Percentiles rank a stretch among this genome's conserved stretches.
Evolutionary conservation across 2,797 vertebrate species (phyloP).

Genomic region (Sphenodon punctatus): DNA sequence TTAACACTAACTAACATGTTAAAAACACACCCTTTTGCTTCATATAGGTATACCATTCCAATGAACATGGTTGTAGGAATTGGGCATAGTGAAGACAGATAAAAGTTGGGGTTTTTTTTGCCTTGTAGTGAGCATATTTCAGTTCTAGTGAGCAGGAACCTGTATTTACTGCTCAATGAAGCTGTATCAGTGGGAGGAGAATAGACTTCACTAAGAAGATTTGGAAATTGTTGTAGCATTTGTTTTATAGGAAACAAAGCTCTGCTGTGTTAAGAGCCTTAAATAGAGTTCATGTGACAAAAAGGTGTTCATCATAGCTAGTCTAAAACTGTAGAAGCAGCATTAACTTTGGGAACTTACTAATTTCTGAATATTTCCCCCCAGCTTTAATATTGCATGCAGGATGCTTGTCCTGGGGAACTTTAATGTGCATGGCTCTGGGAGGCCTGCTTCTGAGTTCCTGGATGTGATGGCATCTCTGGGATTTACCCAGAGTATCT

Average conservation of each 20-base stretch:
- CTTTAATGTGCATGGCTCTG: too few relatives aligned
- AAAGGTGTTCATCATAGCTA: not conserved
- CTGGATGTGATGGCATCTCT: too few relatives aligned
- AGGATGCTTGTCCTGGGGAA: too few relatives aligned
- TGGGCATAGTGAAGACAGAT: not conserved
- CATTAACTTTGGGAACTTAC: not conserved
- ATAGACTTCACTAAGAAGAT: not conserved
- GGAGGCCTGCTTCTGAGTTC: too few relatives aligned
- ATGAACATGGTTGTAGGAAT: too few relatives aligned
- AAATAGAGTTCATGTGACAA: not conserved
- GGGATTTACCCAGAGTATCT: too few relatives aligned
- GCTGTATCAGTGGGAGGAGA: not conserved
- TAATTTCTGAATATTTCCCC: not conserved
- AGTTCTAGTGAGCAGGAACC: not conserved
- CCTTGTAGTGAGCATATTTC: not conserved
- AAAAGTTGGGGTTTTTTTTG: not conserved
- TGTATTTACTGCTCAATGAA: not conserved
- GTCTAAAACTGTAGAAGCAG: not conserved
- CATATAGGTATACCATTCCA: too few relatives aligned
- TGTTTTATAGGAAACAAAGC: too few relatives aligned
- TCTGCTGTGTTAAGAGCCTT: too few relatives aligned
- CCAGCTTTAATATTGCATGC: not conserved
- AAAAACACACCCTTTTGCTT: too few relatives aligned
- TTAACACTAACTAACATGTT: too few relatives aligned
- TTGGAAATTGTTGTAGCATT: too few relatives aligned